Base-by-base conservation (phyloP, 2,797 vertebrate species). In the Hippopotamyrus pictus region DNA sequence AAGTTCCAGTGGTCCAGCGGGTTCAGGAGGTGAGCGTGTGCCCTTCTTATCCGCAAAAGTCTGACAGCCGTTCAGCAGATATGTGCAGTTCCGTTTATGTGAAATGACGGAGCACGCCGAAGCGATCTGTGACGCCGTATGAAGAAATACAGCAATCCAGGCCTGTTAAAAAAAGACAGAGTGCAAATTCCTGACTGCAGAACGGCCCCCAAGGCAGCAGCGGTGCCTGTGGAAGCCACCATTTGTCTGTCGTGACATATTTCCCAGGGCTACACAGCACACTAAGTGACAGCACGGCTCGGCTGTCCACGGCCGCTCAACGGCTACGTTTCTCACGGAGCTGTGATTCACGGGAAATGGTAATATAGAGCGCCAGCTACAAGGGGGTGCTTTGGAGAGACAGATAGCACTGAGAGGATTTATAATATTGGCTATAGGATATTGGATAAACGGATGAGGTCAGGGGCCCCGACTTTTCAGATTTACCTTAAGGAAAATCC, bases 391-490 rank as follows among this genome's bases (percentile, higher is more conserved):
- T 62, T 87, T 53, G 41, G 51, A 51, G 50, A 37, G 29, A 82
- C 1, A 57, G 87, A 88, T 69, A 65, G 44, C 17, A 65, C 59
- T 2, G 51, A 50, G 44, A 76, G 59, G 54, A 51, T 48, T 22
- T 37, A 89, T 44, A 53, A 85, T 59, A 50, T 53, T 73, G 90
- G 91, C 89, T 86, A 59, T 9, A 79, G 73, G 37, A 44, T 79
- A 8, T 91, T 92, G 90, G 92, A 92, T 91, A 89, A 95, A 91
- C 92, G 94, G 22, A 57, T 22, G 22, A 92, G 90, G 89, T 91
- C 93, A 93, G 91, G 92, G 92, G 89, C 90, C 92, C 89, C 90
- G 91, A 92, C 93, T 92, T 92, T 79, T 94, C 93, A 93, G 93
- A 84, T 59, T 94, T 93, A 85, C 94, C 92, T 90, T 92, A 90